phyloP scores from a whole-genome alignment of 1,140 invertebrate genomes.

The Bombus confusus region DNA sequence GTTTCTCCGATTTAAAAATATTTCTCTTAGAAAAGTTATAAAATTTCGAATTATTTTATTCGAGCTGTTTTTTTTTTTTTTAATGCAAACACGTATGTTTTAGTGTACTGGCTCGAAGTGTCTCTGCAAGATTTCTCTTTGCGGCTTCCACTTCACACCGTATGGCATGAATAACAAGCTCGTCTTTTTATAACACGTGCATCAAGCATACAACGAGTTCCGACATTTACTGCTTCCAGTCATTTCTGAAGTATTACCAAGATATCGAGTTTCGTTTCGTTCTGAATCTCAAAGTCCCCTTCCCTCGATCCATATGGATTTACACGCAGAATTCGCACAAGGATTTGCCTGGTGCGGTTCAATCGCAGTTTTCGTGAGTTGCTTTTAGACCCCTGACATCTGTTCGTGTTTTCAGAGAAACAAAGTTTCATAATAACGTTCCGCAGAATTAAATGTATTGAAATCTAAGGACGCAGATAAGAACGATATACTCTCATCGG shows the following conservation, averaged over 20 bases:
- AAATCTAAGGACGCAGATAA: neutral
- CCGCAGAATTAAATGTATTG: too few relatives aligned
- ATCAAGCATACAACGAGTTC: neutral
- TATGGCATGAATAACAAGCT: conserved; percentile 8
- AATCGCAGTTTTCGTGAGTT: conserved; percentile 38
- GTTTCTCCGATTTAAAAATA: neutral
- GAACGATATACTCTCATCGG: too few relatives aligned
- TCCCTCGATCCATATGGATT: conserved; percentile 52
- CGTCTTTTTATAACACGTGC: conserved; percentile 2
- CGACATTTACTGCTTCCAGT: conserved; percentile 52
- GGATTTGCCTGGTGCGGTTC: conserved; percentile 65
- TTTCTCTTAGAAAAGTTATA: neutral
- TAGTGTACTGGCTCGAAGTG: neutral
- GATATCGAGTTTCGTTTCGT: conserved; percentile 59
- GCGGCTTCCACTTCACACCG: neutral
- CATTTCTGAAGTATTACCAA: conserved; percentile 51
- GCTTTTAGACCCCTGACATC: neutral
- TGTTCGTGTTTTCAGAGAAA: conserved; percentile 4
- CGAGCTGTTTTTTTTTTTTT: neutral
- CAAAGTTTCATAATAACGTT: neutral
- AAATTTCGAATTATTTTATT: too few relatives aligned
- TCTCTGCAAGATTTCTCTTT: conserved; percentile 2
- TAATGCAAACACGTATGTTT: neutral
- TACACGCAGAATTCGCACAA: conserved; percentile 70
- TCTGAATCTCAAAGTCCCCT: conserved; percentile 40